These are phyloP conservation scores for Andinoacara biseriatus DNA, from an alignment of 2,113 vertebrate species.

Conservation along the genomic window DNA sequence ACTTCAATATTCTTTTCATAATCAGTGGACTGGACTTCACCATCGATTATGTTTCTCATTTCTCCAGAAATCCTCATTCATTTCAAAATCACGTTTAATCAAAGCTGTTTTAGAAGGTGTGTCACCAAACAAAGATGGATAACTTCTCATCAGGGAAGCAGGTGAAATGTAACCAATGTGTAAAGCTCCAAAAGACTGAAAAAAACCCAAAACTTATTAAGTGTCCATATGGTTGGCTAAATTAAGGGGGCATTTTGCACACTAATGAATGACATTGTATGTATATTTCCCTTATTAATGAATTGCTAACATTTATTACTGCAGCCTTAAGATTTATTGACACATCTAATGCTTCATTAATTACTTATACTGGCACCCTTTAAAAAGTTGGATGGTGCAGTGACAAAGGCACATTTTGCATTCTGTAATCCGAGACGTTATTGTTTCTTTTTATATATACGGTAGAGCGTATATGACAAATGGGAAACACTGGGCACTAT, in stretches of 20 bases:
- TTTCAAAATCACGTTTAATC: background rate
- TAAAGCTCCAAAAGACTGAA: background rate
- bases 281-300: background rate
- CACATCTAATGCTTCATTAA: background rate
- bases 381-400: background rate
- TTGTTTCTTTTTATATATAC: background rate
- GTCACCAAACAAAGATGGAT: background rate
- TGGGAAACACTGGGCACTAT: slow-evolving; percentile 71
- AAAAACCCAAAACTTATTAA: background rate
- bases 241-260: background rate
- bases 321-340: background rate
- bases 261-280: background rate
- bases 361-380: background rate
- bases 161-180: background rate
- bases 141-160: background rate
- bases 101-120: background rate
- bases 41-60: no score
- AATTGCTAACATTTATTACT: background rate
- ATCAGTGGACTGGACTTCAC: no score
- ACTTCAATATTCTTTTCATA: no score
- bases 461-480: background rate
- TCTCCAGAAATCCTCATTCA: background rate
- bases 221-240: background rate
- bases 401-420: background rate
- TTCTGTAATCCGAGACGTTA: background rate